phyloP scores from a whole-genome alignment of 2,797 vertebrate species.

The Morelia viridis region DNA sequence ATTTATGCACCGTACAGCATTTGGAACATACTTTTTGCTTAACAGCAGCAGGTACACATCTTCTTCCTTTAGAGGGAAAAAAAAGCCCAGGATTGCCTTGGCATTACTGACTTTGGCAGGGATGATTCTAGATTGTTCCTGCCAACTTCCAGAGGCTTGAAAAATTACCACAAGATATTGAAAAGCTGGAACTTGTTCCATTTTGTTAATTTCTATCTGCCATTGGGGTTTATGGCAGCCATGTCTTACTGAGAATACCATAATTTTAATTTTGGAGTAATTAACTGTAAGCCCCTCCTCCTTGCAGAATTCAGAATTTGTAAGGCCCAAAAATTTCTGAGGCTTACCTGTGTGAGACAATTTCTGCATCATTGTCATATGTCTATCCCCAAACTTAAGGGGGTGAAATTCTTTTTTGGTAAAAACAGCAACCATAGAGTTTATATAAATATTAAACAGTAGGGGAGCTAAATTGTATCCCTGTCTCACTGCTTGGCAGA shows the following conservation, averaged over 20 bases:
- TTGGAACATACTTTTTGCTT: neutral
- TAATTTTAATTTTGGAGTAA: neutral
- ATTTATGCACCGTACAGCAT: neutral
- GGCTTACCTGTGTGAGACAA: neutral
- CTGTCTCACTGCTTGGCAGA: neutral
- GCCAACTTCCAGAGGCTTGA: neutral
- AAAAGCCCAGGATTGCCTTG: neutral
- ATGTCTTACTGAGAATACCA: neutral
- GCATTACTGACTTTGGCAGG: neutral
- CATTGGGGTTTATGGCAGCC: neutral
- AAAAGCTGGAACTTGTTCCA: neutral
- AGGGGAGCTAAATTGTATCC: neutral
- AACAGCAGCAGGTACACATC: neutral
- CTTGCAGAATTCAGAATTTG: neutral
- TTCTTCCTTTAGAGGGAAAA: neutral
- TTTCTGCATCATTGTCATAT: neutral
- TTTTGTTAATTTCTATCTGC: neutral
- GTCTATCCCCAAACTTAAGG: neutral
- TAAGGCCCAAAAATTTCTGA: neutral
- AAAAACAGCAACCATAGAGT: neutral
- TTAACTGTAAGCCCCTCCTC: neutral
- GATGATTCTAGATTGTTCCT: neutral
- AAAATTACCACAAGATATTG: neutral
- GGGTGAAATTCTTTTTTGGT: neutral
- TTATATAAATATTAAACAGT: neutral